phyloP scores from a whole-genome alignment of 1,140 invertebrate genomes.

The Leptopilina clavipes region DNA sequence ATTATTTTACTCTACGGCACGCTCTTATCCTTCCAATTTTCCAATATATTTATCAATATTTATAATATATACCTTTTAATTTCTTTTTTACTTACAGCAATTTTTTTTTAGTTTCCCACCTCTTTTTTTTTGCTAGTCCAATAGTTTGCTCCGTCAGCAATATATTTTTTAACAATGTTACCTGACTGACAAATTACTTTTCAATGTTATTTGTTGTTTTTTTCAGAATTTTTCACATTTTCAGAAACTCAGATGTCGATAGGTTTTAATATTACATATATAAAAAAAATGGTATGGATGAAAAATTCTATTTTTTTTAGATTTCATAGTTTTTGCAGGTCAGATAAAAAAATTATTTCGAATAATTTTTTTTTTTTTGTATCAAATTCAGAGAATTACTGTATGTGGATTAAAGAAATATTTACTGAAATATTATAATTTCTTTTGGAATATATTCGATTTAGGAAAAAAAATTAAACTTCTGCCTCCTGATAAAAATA shows the following conservation, averaged over 20 bases:
- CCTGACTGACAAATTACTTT: conserved; percentile 20
- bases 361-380: neutral
- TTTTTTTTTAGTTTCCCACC: conserved; percentile 37
- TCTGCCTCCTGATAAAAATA: neutral
- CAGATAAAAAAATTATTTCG: neutral
- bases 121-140: conserved; percentile 23
- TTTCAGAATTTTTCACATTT: neutral
- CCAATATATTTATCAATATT: neutral
- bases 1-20: conserved; percentile 54
- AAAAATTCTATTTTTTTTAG: neutral
- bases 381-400: too few relatives aligned
- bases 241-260: conserved; percentile 4
- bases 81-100: conserved; percentile 38
- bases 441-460: too few relatives aligned
- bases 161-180: neutral
- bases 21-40: conserved; percentile 38
- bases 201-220: conserved; percentile 10
- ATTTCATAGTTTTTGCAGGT: neutral
- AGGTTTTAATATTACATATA: neutral
- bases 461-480: neutral
- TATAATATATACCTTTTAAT: too few relatives aligned
- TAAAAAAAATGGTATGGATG: conserved; percentile 4
- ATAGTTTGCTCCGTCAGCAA: neutral
- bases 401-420: too few relatives aligned
- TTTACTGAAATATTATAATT: too few relatives aligned